Base-by-base conservation (phyloP, 2,113 vertebrate genomes). In the Sceloporus tristichus region DNA sequence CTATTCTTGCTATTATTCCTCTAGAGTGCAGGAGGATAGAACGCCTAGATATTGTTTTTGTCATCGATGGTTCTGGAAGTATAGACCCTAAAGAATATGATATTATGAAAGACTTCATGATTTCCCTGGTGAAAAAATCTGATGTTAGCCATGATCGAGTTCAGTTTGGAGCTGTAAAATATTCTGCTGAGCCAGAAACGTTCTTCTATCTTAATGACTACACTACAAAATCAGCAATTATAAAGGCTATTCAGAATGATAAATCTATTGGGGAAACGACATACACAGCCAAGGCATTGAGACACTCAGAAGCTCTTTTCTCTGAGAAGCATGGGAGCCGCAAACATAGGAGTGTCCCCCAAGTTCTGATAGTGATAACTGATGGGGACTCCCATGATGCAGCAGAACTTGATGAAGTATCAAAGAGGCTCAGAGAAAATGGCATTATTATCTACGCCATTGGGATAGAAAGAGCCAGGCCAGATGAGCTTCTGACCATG, bases 91-190 rank as follows among this genome's bases (percentile, higher is more conserved):
- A 70, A 13, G 92, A 96, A 9, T 96, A 96, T 68, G 76, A 79
- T 2, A 84, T 87, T 86, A 95, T 97, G 95, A 96, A 97, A 88
- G 79, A 96, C 2, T 96, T 97, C 68, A 95, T 97, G 92, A 92
- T 91, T 18, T 71, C 89, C 29, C 75, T 96, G 82, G 95, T 96
- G 82, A 95, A 96, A 9, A 94, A 95, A 82, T 95, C 95, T 29
- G 86, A 95, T 0, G 93, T 97, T 11, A 92, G 94, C 65, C 91
- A 89, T 87, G 91, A 95, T 25, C 91, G 87, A 77, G 96, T 97
- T 70, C 95, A 85, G 9, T 95, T 96, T 81, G 96, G 96, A 87
- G 96, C 96, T 6, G 82, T 96, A 27, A 95, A 95, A 73, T 97
- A 96, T 0, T 93, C 95, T 1, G 83, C 93, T 59, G 5, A 95